These are phyloP conservation scores for Mesoligia furuncula DNA, from an alignment of 2,888 invertebrate species.

Conservation along the genomic window DNA sequence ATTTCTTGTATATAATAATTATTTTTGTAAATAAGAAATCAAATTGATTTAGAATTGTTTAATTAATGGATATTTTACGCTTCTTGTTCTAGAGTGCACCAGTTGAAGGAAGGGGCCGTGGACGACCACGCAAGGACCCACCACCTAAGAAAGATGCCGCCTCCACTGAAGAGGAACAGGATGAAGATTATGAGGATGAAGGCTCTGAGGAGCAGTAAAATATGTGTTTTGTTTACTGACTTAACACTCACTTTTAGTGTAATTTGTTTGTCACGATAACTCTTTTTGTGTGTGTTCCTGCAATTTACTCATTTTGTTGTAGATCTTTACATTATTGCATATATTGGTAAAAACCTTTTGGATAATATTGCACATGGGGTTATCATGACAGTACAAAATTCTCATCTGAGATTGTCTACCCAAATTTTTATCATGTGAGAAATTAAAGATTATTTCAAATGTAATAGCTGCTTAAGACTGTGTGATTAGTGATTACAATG, in stretches of 20 bases:
- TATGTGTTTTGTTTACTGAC: conserved; percentile 73
- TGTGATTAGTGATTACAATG: conserved; percentile 79
- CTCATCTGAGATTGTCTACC: conserved; percentile 82
- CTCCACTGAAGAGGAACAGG: conserved; percentile 88
- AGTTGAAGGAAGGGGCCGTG: conserved; percentile 86
- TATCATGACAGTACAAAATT: conserved; percentile 86
- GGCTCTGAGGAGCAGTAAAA: conserved; percentile 88
- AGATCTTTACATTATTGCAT: conserved; percentile 69
- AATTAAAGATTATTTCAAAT: conserved; percentile 65
- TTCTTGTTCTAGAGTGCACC: conserved; percentile 76
- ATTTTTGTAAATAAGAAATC: not conserved
- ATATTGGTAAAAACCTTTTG: conserved; percentile 55
- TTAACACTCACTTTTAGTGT: conserved; percentile 85
- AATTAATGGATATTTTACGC: not conserved
- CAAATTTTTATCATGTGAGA: conserved; percentile 85
- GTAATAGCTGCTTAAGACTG: conserved; percentile 58
- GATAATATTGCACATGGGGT: conserved; percentile 74
- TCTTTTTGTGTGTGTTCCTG: conserved; percentile 74
- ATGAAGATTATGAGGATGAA: conserved; percentile 88
- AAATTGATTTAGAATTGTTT: not conserved
- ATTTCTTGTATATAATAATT: not conserved
- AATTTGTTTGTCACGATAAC: conserved; percentile 88
- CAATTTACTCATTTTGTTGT: conserved; percentile 73
- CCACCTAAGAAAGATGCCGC: conserved; percentile 89
- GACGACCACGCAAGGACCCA: conserved; percentile 87